Evolutionary conservation across 2,888 invertebrate genomes (phyloP).

Genomic region (Tineola bisselliella): DNA sequence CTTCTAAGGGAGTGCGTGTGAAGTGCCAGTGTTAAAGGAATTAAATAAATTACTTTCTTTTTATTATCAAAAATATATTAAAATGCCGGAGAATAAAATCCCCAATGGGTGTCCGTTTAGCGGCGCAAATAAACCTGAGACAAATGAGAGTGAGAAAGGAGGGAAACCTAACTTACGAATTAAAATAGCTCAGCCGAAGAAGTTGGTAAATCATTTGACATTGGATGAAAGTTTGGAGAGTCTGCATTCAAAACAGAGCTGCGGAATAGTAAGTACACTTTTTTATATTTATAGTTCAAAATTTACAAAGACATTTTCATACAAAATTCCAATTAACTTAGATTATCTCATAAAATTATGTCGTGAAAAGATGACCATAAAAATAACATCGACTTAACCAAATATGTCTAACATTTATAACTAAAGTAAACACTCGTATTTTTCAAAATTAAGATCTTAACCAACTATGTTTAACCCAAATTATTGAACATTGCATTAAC

Average conservation of each 20-base stretch:
- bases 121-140: background rate
- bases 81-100: background rate
- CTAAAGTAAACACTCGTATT: no score
- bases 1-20: background rate
- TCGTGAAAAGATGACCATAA: background rate
- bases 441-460: no score
- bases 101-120: background rate
- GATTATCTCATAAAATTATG: background rate
- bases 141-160: slow-evolving; percentile 22
- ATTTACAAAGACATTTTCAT: no score
- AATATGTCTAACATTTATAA: no score
- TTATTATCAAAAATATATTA: no score
- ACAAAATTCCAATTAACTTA: background rate
- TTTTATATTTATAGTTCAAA: no score
- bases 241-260: slow-evolving; percentile 37
- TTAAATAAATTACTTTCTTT: no score
- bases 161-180: slow-evolving; percentile 42
- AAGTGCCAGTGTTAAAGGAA: slow-evolving; percentile 6
- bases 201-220: slow-evolving; percentile 39
- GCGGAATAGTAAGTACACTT: background rate
- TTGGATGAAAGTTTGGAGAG: slow-evolving; percentile 41
- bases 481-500: no score
- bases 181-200: slow-evolving; percentile 49
- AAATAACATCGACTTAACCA: no score
- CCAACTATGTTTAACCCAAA: no score